Base-by-base conservation (phyloP, 2,888 invertebrate species). In the Hylaea fasciaria region DNA sequence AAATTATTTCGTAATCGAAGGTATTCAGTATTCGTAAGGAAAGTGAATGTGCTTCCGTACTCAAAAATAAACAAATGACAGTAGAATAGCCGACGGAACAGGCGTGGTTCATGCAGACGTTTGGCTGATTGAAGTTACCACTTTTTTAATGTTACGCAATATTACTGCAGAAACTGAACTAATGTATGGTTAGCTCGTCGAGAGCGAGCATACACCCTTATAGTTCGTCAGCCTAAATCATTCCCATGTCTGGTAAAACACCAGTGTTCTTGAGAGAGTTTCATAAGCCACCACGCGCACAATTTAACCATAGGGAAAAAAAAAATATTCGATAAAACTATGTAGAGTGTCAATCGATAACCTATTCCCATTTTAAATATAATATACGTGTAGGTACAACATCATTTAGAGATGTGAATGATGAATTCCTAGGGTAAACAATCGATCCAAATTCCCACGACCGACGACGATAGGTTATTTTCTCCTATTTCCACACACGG, bases 11-110 rank as follows among this genome's bases (percentile, higher is more conserved):
- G 68, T 67, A 69, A 72, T 32, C 47, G 16, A n/a, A 28, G 35
- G 29, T 45, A 46, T 44, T 41, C 35, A 41, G 29, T 45, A 46
- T 44, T 41, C 35, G 40, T 3, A 46, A 63, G 62, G 71, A 72
- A 73, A 72, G 73, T 68, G 73, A 74, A 72, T 66, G 74, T 70
- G 68, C 64, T 67, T 70, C 65, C 63, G 66, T 54, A 39, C 37
- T 12, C 37, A 46, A 63, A 65, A 60, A 47, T 65, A 62, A 60
- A 62, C 62, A 62, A 61, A 57, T 41, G 40, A 51, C 50, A 61
- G 51, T 54, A 29, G 49, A 50, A 46, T 56, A 43, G 41, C 47
- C 7, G 37, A 44, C 47, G 8, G 32, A 37, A 37, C 12, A 17
- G 39, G 56, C 41, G 50, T 12, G 13, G 54, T 52, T 49, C 56